A percentile compares a stretch with the other conserved stretches of the same genome.
Evolutionary conservation across 2,888 invertebrate genomes (phyloP).

Genomic region (Dicranocentrus wangi): DNA sequence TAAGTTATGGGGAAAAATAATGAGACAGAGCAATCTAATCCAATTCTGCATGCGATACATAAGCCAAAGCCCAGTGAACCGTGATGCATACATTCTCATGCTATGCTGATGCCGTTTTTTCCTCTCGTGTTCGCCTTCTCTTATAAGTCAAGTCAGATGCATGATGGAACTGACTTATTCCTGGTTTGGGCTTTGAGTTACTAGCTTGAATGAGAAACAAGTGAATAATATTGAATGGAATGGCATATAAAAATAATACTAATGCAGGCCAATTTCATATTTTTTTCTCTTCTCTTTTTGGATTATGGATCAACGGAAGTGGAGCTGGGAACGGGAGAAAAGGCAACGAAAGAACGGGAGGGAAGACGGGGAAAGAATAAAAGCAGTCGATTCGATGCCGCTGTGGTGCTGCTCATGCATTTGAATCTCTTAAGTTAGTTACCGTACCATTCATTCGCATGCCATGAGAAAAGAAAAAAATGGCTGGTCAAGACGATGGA

Average conservation of each 20-base stretch:
- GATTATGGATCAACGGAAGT: slow-evolving; percentile 61
- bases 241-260: slow-evolving; percentile 53
- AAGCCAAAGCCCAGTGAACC: slow-evolving; percentile 58
- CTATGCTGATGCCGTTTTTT: slow-evolving; percentile 1
- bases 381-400: slow-evolving; percentile 17
- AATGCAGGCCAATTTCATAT: slow-evolving; percentile 60
- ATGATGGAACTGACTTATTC: slow-evolving; percentile 59
- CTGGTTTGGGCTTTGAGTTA: slow-evolving; percentile 55
- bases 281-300: slow-evolving; percentile 33
- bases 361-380: slow-evolving; percentile 40
- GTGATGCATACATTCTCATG: slow-evolving; percentile 59
- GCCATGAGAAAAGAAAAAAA: slow-evolving; percentile 49
- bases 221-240: slow-evolving; percentile 57
- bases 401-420: slow-evolving; percentile 28
- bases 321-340: background rate
- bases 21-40: slow-evolving; percentile 62
- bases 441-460: slow-evolving; percentile 57
- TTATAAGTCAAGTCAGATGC: slow-evolving; percentile 51
- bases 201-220: slow-evolving; percentile 20
- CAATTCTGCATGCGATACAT: slow-evolving; percentile 65
- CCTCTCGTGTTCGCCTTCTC: slow-evolving; percentile 7
- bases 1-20: slow-evolving; percentile 64
- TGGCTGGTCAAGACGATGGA: slow-evolving; percentile 46
- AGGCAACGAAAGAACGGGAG: slow-evolving; percentile 21
- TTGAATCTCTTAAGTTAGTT: slow-evolving; percentile 59